phyloP scores from a whole-genome alignment of 2,888 invertebrate species.

The Drosophila nigricruria region DNA sequence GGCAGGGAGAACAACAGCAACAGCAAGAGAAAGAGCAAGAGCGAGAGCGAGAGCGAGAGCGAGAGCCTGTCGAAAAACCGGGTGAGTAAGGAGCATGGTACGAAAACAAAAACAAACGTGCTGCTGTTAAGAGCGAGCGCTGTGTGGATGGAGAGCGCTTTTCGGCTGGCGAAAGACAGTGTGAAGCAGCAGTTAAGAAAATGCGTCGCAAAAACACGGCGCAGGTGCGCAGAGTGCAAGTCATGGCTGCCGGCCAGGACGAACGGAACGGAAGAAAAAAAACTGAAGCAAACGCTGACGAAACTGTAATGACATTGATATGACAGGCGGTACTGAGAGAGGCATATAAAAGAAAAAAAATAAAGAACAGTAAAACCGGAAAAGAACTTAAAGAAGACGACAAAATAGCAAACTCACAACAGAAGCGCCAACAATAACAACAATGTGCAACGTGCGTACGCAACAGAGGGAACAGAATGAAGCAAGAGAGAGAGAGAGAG shows the following conservation, averaged over 20 bases:
- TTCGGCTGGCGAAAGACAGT: constrained; percentile 52
- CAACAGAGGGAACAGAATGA: constrained; percentile 13
- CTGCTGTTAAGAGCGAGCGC: not conserved
- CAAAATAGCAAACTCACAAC: constrained; percentile 32
- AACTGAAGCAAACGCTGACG: not conserved
- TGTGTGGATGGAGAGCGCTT: constrained; percentile 18
- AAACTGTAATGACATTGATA: constrained; percentile 13
- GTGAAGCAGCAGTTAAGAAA: constrained; percentile 56
- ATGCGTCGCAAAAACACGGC: constrained; percentile 75
- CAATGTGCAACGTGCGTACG: constrained; percentile 47
- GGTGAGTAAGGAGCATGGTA: constrained; percentile 40
- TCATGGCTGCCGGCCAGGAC: constrained; percentile 40
- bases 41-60: not conserved
- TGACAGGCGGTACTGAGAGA: constrained; percentile 15
- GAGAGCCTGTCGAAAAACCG: constrained; percentile 33
- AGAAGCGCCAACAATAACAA: constrained; percentile 40
- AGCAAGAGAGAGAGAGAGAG: constrained; percentile 1
- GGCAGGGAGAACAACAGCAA: not conserved
- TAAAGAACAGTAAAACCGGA: constrained; percentile 43
- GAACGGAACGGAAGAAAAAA: not conserved
- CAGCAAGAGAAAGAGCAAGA: not conserved
- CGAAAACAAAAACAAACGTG: constrained; percentile 41
- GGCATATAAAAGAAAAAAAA: not conserved
- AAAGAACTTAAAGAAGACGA: constrained; percentile 22
- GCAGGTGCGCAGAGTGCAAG: constrained; percentile 66